Evolutionary conservation across 2,113 vertebrate genomes (phyloP), one percentile per base, ranked within the genome.

Genomic region (Brachionichthys hirsutus): DNA sequence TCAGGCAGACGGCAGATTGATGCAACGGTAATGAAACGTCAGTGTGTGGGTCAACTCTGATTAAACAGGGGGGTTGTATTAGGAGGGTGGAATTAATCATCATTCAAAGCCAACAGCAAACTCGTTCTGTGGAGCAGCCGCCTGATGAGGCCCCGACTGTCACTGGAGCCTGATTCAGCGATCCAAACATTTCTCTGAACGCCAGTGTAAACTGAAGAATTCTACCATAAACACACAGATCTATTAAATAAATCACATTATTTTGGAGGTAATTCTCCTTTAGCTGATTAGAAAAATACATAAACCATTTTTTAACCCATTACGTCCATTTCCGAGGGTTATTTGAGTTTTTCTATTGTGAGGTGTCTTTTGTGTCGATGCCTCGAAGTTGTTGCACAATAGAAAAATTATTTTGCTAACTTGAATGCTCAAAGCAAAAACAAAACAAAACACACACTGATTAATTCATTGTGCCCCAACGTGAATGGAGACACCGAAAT

Each of bases 1-100:
- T n/a, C n/a, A n/a, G n/a, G n/a, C n/a, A n/a, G n/a, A n/a, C n/a
- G n/a, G n/a, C n/a, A n/a, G n/a, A n/a, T n/a, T n/a, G n/a, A n/a
- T n/a, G n/a, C n/a, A n/a, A n/a, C n/a, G n/a, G n/a, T n/a, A n/a
- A 49, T 13, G 52, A 9, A 48, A 17, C 12, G 50, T 20, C 40
- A 34, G 16, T 12, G 9, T 13, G 20, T 15, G 12, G 8, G 53
- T 43, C 11, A n/a, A 14, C 46, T 42, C 11, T 45, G 19, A 17
- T 46, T 61, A 50, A 59, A 59, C 9, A 58, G 10, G 30, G 2
- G 19, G 6, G 62, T 55, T 46, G 11, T 48, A 11, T 34, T 42
- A 15, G 3, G 24, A 2, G 13, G 12, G 17, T 51, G 0, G 1
- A 20, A 18, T 41, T 38, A n/a, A 70, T 4, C 9, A 22, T 36